Base-by-base conservation (phyloP, 1,140 invertebrate species). In the Aphidius ervi region DNA sequence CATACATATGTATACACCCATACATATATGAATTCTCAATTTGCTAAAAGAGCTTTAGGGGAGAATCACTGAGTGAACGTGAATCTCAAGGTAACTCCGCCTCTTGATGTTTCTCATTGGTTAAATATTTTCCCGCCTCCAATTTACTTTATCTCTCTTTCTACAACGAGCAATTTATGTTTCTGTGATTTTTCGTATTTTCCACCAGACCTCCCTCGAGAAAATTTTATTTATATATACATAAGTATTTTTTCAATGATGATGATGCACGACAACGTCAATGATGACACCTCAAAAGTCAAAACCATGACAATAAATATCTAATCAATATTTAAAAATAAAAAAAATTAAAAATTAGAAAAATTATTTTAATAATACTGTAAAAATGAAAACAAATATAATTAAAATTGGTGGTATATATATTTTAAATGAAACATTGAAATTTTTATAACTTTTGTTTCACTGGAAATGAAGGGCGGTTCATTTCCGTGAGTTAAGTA, bases 121-220 rank as follows among this genome's bases (percentile, higher is more conserved):
- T 41, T 16, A n/a, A 10, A 46, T 1, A 23, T 37, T 50, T 58
- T 58, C 50, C 46, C 58, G 54, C 57, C 58, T 52, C 57, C 47
- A 52, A n/a, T 31, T 41, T 16, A 42, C 56, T 48, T 50, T 59
- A 20, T 39, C 55, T 46, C 45, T 47, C 41, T 43, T 41, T 31
- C 23, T 47, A 49, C 47, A 10, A n/a, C 52, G 42, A 54, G 9
- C 60, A 47, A 62, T 62, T 62, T 62, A 62, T 56, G 55, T 40
- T 40, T 42, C 63, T 56, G 63, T 66, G 67, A 75, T 73, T 74
- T 75, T 72, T 74, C 69, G 66, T 67, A 68, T 73, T 69, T 68
- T 69, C 71, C 67, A 67, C 69, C 65, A 67, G 64, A 64, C 65
- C 63, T 66, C 63, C 64, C 65, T 62, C 61, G 61, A 65, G 63